Evolutionary conservation across 35 echinoderm and acorn worm species (phyloP).

Genomic region (Amphiura filiformis): DNA sequence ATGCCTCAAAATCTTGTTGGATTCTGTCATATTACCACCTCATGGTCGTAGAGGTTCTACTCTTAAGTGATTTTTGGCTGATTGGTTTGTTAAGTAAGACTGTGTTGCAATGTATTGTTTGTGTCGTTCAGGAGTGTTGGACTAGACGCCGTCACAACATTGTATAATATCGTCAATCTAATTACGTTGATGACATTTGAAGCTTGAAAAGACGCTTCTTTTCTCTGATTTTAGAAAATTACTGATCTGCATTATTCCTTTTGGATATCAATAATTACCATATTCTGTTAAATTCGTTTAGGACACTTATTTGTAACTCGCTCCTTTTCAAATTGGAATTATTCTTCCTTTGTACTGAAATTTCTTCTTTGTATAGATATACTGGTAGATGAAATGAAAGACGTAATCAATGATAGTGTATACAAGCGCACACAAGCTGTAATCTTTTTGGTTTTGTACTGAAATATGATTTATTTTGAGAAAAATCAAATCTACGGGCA

Average conservation of each 20-base stretch:
- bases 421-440: background rate
- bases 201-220: background rate
- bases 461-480: background rate
- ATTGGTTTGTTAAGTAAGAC: too few relatives aligned
- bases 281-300: background rate
- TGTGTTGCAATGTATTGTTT: too few relatives aligned
- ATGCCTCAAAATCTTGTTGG: too few relatives aligned
- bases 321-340: background rate
- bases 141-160: background rate
- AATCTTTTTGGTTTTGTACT: background rate
- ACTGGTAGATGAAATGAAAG: background rate
- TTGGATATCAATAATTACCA: background rate
- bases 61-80: too few relatives aligned
- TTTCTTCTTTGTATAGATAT: background rate
- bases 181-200: background rate
- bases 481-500: background rate
- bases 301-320: background rate
- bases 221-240: background rate
- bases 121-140: too few relatives aligned
- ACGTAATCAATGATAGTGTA: slow-evolving; percentile 2
- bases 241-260: background rate
- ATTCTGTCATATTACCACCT: too few relatives aligned
- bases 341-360: background rate
- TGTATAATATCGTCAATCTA: background rate
- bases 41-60: too few relatives aligned